Base-by-base conservation (phyloP, 2,888 invertebrate species). In the Agrypnus murinus region DNA sequence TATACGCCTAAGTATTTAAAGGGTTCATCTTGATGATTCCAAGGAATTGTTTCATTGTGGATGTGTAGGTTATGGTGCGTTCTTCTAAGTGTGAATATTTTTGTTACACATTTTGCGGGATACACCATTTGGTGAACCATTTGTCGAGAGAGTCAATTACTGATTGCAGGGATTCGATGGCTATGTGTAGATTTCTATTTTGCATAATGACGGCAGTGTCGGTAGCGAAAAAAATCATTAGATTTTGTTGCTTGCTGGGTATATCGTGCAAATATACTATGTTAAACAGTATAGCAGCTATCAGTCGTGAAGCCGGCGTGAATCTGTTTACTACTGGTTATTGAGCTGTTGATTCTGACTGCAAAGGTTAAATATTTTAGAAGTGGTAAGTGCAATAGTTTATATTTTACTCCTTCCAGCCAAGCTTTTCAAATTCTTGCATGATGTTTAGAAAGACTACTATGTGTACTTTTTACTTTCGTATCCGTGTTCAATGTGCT, bases 301-400 rank as follows among this genome's bases (percentile, higher is more conserved):
- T 5, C 34, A 32, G 34, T 32, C 4, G 4, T 4, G 34, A 8
- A 8, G 6, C 4, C 8, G 34, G 6, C 40, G 40, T 40, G n/a
- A 3, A 40, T 40, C 40, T 40, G 40, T 40, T 40, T 40, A n/a
- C 8, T 40, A n/a, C 40, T 40, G 40, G 6, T n/a, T 40, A 40
- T n/a, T 40, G 40, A 40, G 40, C 40, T 40, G 40, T 40, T 40
- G 7, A n/a, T n/a, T 40, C 40, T 40, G n/a, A 40, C 8, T n/a
- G 40, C 40, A 40, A 40, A 40, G 40, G n/a, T n/a, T 40, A 9
- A n/a, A 10, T 40, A 3, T 10, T 40, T n/a, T 40, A 40, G n/a
- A n/a, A 40, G n/a, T 3, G 40, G n/a, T 3, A 40, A 40, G 7
- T 9, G 8, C 10, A 40, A 8, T 8, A 40, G 40, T 9, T n/a